Conservation (phyloP, 2,797 vertebrate species). For the Thunnus albacares region DNA sequence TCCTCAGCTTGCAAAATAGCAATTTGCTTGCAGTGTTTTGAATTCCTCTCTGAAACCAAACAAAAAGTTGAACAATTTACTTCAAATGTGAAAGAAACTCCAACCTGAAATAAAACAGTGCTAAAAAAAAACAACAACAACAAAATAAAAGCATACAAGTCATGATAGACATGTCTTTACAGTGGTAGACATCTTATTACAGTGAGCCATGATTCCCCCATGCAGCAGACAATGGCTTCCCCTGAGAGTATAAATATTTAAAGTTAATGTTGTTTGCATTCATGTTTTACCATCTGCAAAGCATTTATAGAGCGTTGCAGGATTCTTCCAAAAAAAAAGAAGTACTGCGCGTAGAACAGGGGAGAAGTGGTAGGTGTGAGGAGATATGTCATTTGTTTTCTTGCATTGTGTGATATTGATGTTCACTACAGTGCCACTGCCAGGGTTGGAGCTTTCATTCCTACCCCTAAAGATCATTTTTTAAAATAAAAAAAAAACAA, state of each 20-base stretch:
- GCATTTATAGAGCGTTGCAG: neutral
- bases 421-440: neutral
- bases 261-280: slow-evolving; percentile 35
- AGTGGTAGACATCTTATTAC: neutral
- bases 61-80: too few relatives aligned
- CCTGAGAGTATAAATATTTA: slow-evolving; percentile 44
- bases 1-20: neutral
- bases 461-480: neutral
- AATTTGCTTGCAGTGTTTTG: neutral
- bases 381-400: neutral
- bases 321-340: neutral
- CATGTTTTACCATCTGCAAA: slow-evolving; percentile 29
- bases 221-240: slow-evolving; percentile 28
- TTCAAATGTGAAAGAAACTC: too few relatives aligned
- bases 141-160: neutral
- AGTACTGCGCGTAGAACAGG: neutral
- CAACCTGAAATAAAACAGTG: neutral
- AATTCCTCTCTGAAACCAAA: too few relatives aligned
- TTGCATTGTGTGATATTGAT: too few relatives aligned
- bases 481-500: too few relatives aligned
- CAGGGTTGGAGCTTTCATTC: neutral
- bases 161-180: neutral
- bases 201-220: neutral
- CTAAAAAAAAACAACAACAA: too few relatives aligned
- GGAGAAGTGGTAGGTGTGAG: neutral